Evolutionary conservation across 1,140 invertebrate species (phyloP), one percentile per base, ranked within the genome.

Genomic region (Drosophila ironensis): DNA sequence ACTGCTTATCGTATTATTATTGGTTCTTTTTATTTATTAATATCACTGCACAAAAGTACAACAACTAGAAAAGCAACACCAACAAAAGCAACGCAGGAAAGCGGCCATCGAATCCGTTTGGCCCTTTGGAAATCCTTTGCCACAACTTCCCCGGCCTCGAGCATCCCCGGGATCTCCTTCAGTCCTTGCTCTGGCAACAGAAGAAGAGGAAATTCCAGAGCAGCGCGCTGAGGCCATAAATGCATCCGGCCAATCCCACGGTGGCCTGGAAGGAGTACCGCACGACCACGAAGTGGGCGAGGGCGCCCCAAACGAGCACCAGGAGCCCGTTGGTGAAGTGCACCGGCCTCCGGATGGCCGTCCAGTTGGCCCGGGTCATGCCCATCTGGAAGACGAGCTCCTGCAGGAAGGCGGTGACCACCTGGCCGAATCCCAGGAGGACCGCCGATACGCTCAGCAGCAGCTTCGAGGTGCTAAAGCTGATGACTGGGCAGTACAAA

Each of bases 361-460:
- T 81, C 88, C 88, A 89, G 46, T 89, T 87, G 38, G 88, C 75
- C 1, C 86, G 86, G 35, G 81, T 77, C 87, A 89, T 89, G 50
- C 87, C 75, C 61, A 87, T 68, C 42, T 89, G 86, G 19, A 89
- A 72, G 30, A 89, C 82, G 3, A 86, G 77, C 33, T 89, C 88
- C 53, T 89, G 88, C 14, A 89, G 47, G 24, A 89, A 89, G n/a
- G 88, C 59, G 9, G 88, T 88, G 2, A 89, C 88, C 14, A 89
- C 76, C 45, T 89, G 88, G n/a, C 88, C 88, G 16, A 89, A 89
- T 12, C 88, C 88, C 22, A 89, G 40, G 2, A 89, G 50, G 1
- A 89, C 88, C 17, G 88, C 84, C 0, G 88, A 89, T 1, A 89
- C 88, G 46, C 88, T 89, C 6, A 89, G 51, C 42, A 89, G 69